phyloP scores from a whole-genome alignment of 2,797 vertebrate genomes.

The Cephalopachus bancanus region DNA sequence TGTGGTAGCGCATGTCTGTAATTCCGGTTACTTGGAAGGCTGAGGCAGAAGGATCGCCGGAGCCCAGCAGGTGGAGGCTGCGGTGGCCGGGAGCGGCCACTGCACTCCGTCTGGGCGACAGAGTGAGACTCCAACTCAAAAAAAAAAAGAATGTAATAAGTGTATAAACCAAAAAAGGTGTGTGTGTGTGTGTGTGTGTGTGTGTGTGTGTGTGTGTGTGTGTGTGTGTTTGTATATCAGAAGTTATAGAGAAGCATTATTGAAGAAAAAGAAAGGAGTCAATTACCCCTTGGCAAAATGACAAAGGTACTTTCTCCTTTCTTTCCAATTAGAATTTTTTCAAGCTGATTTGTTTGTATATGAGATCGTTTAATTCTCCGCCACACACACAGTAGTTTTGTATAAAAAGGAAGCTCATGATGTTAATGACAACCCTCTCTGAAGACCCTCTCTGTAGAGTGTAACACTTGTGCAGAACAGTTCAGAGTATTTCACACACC shows the following conservation, averaged over 20 bases:
- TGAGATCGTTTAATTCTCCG: not conserved
- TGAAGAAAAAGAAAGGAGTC: conserved; percentile 28
- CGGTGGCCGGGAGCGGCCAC: too few relatives aligned
- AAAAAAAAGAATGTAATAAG: not conserved
- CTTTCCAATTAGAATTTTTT: conserved; percentile 40
- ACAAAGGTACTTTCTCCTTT: not conserved
- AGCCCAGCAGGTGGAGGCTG: too few relatives aligned
- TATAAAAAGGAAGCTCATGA: not conserved
- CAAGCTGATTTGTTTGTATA: not conserved
- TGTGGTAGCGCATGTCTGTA: too few relatives aligned
- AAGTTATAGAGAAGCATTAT: not conserved
- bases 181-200: too few relatives aligned
- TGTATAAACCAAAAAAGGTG: not conserved
- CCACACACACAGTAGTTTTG: not conserved
- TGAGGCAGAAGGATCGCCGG: too few relatives aligned
- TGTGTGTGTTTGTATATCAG: too few relatives aligned
- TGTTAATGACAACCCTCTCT: not conserved
- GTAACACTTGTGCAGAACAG: not conserved
- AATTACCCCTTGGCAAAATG: not conserved
- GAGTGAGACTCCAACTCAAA: too few relatives aligned
- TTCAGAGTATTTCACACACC: not conserved
- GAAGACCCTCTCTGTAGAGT: not conserved
- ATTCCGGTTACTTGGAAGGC: too few relatives aligned
- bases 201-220: too few relatives aligned
- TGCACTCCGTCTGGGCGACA: too few relatives aligned